Base-by-base conservation (phyloP, 2,888 invertebrate species). In the Clitarchus hookeri region DNA sequence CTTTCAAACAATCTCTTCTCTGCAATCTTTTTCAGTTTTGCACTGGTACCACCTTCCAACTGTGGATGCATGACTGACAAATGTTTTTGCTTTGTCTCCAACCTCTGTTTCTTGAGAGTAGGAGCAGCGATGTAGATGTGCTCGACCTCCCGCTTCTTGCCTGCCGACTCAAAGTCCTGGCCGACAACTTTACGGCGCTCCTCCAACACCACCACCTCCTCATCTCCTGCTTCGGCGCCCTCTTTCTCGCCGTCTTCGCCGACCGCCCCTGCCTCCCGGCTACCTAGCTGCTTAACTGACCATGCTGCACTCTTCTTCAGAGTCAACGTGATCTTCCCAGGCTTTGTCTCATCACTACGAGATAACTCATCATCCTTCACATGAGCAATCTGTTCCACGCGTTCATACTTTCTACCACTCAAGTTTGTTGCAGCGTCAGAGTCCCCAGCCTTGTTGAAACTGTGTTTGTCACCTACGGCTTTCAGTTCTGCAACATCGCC, bases 301-400 rank as follows among this genome's bases (percentile, higher is more conserved):
- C 87, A 87, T 16, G 87, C 86, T 54, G 87, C 85, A 84, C 86
- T 86, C 85, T 87, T 87, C 82, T 87, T 87, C 78, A 87, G 84
- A n/a, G 87, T 87, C 27, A 87, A 82, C 44, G 86, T 87, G 53
- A 87, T 87, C 87, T 87, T 87, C 78, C 86, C 86, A 84, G 84
- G 44, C 78, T 87, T 87, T 53, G 77, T 86, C 54, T 44, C 84
- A n/a, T 82, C 80, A 26, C 65, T 65, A 19, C 65, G n/a, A 65
- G 65, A 65, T 23, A 8, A 65, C n/a, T 65, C 65, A 4, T 16
- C n/a, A 11, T 9, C n/a, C n/a, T 65, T 65, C 65, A 23, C 6
- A 23, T n/a, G 65, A 4, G n/a, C 65, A 12, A 16, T 53, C 19
- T 65, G 23, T 65, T 65, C 65, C n/a, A 65, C 65, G 16, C n/a